phyloP scores from a whole-genome alignment of 1,140 invertebrate species.

The Olivierus martensii region DNA sequence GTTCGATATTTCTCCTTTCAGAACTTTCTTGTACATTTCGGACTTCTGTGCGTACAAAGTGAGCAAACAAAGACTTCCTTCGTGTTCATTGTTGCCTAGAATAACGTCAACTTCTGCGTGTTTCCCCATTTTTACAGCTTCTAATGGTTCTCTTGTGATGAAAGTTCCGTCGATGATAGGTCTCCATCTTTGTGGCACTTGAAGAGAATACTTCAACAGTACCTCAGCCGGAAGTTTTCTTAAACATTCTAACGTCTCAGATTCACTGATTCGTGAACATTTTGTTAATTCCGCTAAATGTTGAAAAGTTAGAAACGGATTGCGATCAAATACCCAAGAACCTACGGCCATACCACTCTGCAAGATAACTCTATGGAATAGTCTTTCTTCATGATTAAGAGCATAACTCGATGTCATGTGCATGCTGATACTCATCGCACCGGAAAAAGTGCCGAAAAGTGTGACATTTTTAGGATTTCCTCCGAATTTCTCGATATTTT shows the following conservation, averaged over 20 bases:
- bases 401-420: conserved; percentile 18
- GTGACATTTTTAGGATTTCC: conserved; percentile 70
- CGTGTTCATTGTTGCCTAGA: conserved; percentile 18
- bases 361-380: conserved; percentile 21
- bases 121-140: neutral
- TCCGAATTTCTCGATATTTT: conserved; percentile 71
- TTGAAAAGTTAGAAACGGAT: conserved; percentile 5
- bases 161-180: conserved; percentile 15
- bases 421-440: conserved; percentile 22
- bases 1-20: conserved; percentile 2
- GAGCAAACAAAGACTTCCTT: conserved; percentile 21
- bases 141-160: conserved; percentile 13
- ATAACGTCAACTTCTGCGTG: conserved; percentile 13
- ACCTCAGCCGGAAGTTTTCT: conserved; percentile 4
- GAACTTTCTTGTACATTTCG: conserved; percentile 10
- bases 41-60: conserved; percentile 11
- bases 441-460: conserved; percentile 49
- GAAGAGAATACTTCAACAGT: conserved; percentile 3
- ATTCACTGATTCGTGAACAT: neutral
- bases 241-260: conserved; percentile 13
- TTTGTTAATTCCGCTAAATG: neutral
- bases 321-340: conserved; percentile 19
- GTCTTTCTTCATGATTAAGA: neutral
- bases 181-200: conserved; percentile 8
- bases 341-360: conserved; percentile 22